Percentiles rank a stretch among this genome's conserved stretches.
Conservation (phyloP, 2,888 invertebrate species). For the Athetis lepigone region DNA sequence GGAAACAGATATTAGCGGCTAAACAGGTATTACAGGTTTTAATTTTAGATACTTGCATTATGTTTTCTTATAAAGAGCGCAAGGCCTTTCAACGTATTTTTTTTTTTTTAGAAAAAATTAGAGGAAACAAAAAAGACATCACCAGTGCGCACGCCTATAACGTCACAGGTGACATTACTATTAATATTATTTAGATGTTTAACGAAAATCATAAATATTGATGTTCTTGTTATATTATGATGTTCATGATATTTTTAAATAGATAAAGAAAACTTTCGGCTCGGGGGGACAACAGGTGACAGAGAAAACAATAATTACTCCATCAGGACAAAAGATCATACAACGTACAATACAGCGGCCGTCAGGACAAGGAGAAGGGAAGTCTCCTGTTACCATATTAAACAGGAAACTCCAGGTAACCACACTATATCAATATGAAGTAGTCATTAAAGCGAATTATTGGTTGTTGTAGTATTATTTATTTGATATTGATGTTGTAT, state of each 20-base stretch:
- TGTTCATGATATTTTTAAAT: slow-evolving; percentile 19
- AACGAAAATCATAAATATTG: neutral
- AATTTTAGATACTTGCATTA: neutral
- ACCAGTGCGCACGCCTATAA: slow-evolving; percentile 70
- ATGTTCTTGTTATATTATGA: slow-evolving; percentile 1
- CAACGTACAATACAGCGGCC: slow-evolving; percentile 87
- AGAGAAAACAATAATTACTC: slow-evolving; percentile 89
- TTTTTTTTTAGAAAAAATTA: slow-evolving; percentile 79
- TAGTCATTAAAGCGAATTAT: slow-evolving; percentile 12
- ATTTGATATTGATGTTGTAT: slow-evolving; percentile 14
- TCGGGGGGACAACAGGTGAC: slow-evolving; percentile 84
- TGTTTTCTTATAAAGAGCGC: neutral
- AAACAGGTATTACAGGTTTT: slow-evolving; percentile 80
- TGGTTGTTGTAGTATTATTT: slow-evolving; percentile 13
- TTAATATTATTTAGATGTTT: neutral
- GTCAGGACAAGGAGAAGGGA: slow-evolving; percentile 70
- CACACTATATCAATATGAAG: neutral
- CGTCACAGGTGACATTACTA: slow-evolving; percentile 72
- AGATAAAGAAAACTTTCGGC: slow-evolving; percentile 80
- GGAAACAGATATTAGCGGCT: slow-evolving; percentile 88
- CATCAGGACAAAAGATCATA: slow-evolving; percentile 89
- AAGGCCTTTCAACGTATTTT: neutral
- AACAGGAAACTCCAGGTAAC: slow-evolving; percentile 85
- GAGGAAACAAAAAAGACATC: slow-evolving; percentile 81
- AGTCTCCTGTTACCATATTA: slow-evolving; percentile 85